Evolutionary conservation across 2,113 vertebrate genomes (phyloP).

Genomic region (Chrysemys picta): DNA sequence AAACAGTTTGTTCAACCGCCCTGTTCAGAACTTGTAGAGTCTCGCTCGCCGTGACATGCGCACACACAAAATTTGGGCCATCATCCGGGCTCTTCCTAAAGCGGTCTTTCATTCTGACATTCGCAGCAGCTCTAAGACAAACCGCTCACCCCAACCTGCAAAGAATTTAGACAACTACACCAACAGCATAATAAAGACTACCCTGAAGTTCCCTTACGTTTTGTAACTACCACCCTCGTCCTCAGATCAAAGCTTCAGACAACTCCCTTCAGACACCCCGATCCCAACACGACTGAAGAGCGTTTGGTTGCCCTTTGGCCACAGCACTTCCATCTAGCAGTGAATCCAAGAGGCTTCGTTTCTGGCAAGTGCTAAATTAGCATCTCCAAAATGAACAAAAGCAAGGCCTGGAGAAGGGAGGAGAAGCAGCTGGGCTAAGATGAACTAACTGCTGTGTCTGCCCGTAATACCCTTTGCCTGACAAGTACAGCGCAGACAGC

Average conservation of each 20-base stretch:
- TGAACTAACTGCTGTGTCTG: not conserved
- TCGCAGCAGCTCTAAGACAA: not conserved
- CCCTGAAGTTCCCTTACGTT: not conserved
- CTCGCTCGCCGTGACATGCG: not conserved
- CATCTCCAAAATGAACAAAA: not conserved
- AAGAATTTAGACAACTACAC: not conserved
- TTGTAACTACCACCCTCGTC: not conserved
- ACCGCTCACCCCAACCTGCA: accelerated
- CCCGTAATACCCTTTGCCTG: not conserved
- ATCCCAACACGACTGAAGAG: not conserved
- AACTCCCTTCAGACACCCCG: not conserved
- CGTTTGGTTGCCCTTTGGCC: not conserved
- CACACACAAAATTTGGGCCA: not conserved
- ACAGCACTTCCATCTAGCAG: not conserved
- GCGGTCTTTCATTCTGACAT: not conserved
- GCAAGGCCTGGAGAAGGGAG: not conserved
- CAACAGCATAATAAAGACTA: not conserved
- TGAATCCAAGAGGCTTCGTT: not conserved
- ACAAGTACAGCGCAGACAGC: not conserved
- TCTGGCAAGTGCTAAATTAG: not conserved
- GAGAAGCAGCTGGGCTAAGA: not conserved
- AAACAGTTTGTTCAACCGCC: accelerated
- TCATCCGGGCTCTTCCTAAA: not conserved
- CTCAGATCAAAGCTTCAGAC: not conserved
- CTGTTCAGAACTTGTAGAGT: not conserved